Evolutionary conservation across 2,113 vertebrate genomes (phyloP).

Genomic region (Pollimyrus isidori): DNA sequence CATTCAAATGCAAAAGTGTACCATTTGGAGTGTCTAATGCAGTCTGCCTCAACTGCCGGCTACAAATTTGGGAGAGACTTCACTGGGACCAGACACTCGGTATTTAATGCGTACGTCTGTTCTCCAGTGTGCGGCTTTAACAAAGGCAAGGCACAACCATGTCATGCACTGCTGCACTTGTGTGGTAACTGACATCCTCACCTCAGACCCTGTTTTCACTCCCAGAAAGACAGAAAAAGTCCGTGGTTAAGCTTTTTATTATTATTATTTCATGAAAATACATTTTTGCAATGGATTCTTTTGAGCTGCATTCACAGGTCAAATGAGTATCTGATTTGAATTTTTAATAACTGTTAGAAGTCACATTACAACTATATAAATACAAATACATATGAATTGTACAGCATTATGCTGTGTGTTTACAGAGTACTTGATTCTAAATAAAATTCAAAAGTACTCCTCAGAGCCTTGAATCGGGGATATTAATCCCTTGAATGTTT

Average conservation of each 20-base stretch:
- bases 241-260: neutral
- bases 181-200: neutral
- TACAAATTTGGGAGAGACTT: constrained; percentile 77
- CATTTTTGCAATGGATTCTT: neutral
- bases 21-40: constrained; percentile 78
- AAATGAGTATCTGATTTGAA: neutral
- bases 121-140: constrained; percentile 74
- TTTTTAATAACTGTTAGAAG: neutral
- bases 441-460: neutral
- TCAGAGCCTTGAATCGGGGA: neutral
- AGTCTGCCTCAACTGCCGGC: constrained; percentile 73
- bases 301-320: neutral
- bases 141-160: constrained; percentile 70
- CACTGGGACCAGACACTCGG: constrained; percentile 69
- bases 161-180: neutral
- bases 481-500: neutral
- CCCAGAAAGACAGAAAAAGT: neutral
- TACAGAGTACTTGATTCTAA: neutral
- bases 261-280: neutral
- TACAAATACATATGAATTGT: neutral
- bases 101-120: constrained; percentile 83
- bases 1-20: constrained; percentile 86
- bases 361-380: neutral
- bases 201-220: neutral
- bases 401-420: neutral